Conservation (phyloP, 64 coral and sea anemone genomes). For the Montipora cactus region DNA sequence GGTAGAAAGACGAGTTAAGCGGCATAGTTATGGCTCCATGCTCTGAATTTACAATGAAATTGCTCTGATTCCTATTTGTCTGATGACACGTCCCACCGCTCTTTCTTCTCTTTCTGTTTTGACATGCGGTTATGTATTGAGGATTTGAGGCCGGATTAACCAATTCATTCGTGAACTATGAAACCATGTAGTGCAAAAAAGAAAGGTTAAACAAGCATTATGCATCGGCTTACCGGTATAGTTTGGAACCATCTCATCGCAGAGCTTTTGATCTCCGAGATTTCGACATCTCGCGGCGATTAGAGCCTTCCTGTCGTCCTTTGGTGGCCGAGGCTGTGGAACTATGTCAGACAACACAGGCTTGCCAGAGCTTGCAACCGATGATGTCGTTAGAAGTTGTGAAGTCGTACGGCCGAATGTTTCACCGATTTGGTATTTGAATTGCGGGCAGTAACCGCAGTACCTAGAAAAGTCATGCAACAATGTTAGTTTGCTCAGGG, state of each 20-base stretch:
- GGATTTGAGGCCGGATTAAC: conserved; percentile 19
- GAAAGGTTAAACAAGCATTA: not conserved
- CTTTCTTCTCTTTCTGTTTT: not conserved
- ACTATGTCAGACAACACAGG: conserved; percentile 81
- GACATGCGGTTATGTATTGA: conserved; percentile 14
- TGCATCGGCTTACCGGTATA: conserved; percentile 82
- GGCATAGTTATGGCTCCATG: no score
- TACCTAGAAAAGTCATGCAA: conserved; percentile 75
- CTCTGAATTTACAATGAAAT: not conserved
- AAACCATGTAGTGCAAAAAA: not conserved
- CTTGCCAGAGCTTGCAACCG: conserved; percentile 82
- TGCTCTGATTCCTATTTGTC: not conserved
- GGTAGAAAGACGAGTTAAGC: no score
- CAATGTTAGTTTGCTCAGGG: not conserved
- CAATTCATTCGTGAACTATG: conserved; percentile 1
- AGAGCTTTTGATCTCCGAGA: conserved; percentile 95
- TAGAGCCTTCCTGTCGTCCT: conserved; percentile 67
- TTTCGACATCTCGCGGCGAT: conserved; percentile 73
- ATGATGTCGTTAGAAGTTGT: conserved; percentile 71
- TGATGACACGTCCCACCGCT: not conserved
- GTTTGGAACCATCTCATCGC: conserved; percentile 94
- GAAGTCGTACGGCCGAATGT: conserved; percentile 94
- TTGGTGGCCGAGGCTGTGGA: conserved; percentile 65
- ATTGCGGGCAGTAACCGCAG: conserved; percentile 97
- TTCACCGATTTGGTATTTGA: conserved; percentile 99